These are phyloP conservation scores for Coenobita brevimanus DNA, from an alignment of 1,140 invertebrate species.

Conservation along the genomic window DNA sequence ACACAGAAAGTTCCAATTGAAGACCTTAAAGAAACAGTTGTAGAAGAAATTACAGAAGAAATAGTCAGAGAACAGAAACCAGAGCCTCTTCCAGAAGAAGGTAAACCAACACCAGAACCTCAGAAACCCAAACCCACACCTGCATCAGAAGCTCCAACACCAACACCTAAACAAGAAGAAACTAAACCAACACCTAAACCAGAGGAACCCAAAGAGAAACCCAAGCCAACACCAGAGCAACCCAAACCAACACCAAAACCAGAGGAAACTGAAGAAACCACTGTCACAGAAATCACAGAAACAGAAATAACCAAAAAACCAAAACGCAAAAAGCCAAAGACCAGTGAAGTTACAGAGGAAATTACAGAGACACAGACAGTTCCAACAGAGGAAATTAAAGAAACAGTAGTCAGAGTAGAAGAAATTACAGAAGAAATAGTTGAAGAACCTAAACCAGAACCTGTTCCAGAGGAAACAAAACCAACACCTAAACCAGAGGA, in stretches of 20 bases:
- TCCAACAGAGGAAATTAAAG: background rate
- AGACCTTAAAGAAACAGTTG: background rate
- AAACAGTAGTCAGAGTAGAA: background rate
- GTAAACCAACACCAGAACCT: too few relatives aligned
- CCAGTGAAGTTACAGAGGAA: background rate
- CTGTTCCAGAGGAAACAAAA: background rate
- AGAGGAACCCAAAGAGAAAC: too few relatives aligned
- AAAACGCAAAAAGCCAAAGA: background rate
- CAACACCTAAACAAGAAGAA: too few relatives aligned
- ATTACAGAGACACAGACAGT: background rate
- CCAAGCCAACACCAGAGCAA: too few relatives aligned
- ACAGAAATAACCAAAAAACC: background rate
- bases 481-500: slow-evolving; percentile 28
- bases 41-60: background rate
- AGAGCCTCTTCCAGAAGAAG: background rate
- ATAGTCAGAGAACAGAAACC: background rate
- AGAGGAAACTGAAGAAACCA: too few relatives aligned
- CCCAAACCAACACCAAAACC: too few relatives aligned
- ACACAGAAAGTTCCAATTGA: too few relatives aligned
- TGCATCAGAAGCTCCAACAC: too few relatives aligned
- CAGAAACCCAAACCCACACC: too few relatives aligned
- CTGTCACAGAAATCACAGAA: too few relatives aligned
- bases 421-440: background rate
- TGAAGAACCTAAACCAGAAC: too few relatives aligned
- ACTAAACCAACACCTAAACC: too few relatives aligned